Evolutionary conservation across 2,113 vertebrate genomes (phyloP).

Genomic region (Chloebia gouldiae): DNA sequence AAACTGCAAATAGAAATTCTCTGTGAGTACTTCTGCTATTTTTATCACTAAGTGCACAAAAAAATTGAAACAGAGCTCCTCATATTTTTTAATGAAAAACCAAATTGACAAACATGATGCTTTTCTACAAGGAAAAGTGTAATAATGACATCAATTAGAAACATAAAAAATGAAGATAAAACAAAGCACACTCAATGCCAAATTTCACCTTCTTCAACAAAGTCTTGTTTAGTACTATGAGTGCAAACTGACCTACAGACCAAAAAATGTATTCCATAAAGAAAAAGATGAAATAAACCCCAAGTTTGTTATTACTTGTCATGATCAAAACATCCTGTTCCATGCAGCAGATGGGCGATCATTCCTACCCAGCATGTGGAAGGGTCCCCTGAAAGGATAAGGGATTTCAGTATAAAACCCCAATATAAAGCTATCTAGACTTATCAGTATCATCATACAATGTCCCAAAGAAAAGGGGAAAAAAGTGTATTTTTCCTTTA

Average conservation of each 20-base stretch:
- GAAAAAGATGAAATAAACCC: background rate
- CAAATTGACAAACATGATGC: background rate
- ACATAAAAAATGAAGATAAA: background rate
- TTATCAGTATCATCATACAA: background rate
- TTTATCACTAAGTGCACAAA: constrained; percentile 1
- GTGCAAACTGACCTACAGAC: background rate
- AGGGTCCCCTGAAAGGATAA: background rate
- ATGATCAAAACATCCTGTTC: background rate
- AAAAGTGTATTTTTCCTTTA: background rate
- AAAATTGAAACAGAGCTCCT: background rate
- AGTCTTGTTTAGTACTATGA: background rate
- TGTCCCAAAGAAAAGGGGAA: background rate
- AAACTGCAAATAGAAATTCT: constrained; percentile 8
- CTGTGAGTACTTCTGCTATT: background rate
- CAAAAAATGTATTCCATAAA: background rate
- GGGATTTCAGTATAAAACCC: background rate
- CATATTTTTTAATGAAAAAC: background rate
- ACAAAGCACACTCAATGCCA: background rate
- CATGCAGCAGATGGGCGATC: background rate
- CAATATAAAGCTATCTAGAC: background rate
- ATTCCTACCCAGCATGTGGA: background rate
- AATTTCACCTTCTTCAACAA: background rate
- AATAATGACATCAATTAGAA: background rate
- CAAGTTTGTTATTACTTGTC: background rate
- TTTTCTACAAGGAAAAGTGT: background rate